Base-by-base conservation (phyloP, 1,140 invertebrate genomes). In the Nasonia giraulti region DNA sequence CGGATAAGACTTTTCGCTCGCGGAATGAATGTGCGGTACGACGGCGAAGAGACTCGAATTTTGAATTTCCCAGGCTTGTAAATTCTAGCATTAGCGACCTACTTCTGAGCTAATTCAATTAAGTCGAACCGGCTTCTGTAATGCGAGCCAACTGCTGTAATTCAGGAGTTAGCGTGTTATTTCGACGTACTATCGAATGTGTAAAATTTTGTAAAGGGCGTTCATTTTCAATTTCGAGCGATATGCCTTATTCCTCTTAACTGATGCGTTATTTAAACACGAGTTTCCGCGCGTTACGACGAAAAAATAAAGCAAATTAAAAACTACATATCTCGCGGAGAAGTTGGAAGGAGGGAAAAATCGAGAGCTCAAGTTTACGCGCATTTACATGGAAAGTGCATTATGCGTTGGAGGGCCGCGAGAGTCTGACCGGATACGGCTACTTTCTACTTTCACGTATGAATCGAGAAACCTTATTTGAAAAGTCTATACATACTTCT, bases 371-470 rank as follows among this genome's bases (percentile, higher is more conserved):
- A 79, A 79, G 50, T 79, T 79, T 31, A 33, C 31, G 55, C n/a
- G 55, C n/a, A 79, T 79, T 79, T 79, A 66, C 55, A 79, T 79
- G 55, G 55, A 68, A 68, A 79, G 20, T 79, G 76, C n/a, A 31
- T 78, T 78, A 66, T 68, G 17, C 6, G n/a, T 79, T 20, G 33
- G 4, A 55, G 33, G 33, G 4, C 55, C 5, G 14, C 17, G 20
- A 50, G 17, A 27, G 37, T 77, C 75, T 50, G 75, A 50, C 27
- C 75, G 27, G 44, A 50, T 47, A n/a, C 75, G 40, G 17, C 74
- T 20, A 47, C 8, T 77, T 77, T 77, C 44, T 50, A 50, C 75
- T 77, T 77, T 12, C 6, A n/a, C 20, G 20, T 17, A 62, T 17
- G 55, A 62, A n/a, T n/a, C 20, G 55, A 20, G 55, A 62, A 62